Evolutionary conservation across 2,113 vertebrate species (phyloP), one percentile per base, ranked within the genome.

Genomic region (Brachyistius frenatus): DNA sequence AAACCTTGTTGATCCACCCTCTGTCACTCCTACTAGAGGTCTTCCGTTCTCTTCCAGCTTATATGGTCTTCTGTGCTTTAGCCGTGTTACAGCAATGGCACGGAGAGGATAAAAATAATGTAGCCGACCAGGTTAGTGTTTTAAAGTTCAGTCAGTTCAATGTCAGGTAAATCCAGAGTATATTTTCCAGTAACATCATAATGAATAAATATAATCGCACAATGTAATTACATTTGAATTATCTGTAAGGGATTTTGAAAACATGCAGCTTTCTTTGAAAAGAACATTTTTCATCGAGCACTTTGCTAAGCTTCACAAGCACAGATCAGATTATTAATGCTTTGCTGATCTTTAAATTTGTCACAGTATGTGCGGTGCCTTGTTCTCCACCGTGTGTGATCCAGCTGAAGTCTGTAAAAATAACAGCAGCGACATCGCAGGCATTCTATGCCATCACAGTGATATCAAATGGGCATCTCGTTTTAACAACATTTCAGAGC

Each of bases 371-470:
- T 3, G 10, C 50, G 72, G 5, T 4, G 56, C 73, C 79, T 81
- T 76, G 79, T 80, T 58, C 78, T 62, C 53, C 58, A 55, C 66
- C 36, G 47, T 37, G 75, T 78, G 77, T 57, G 67, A 90, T 84
- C 68, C 81, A 72, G 72, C 67, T 81, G 64, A 86, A 78, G 81
- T 86, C 85, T 85, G 76, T 91, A 93, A 91, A 94, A 93, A 93
- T 91, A 94, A 89, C 88, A 88, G 66, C 75, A 86, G 84, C 15
- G 72, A 79, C 92, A 89, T 89, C 23, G 57, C 76, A 72, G 3
- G 80, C 74, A 89, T 92, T 92, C 86, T 75, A 61, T 70, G 49
- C 76, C 83, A 87, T 90, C 80, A 79, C 55, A 84, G 76, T 85
- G 78, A 85, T 84, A 92, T 91, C 80, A 90, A 89, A 90, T 23